Evolutionary conservation across 2,113 vertebrate species (phyloP).

Genomic region (Mustelus asterias): DNA sequence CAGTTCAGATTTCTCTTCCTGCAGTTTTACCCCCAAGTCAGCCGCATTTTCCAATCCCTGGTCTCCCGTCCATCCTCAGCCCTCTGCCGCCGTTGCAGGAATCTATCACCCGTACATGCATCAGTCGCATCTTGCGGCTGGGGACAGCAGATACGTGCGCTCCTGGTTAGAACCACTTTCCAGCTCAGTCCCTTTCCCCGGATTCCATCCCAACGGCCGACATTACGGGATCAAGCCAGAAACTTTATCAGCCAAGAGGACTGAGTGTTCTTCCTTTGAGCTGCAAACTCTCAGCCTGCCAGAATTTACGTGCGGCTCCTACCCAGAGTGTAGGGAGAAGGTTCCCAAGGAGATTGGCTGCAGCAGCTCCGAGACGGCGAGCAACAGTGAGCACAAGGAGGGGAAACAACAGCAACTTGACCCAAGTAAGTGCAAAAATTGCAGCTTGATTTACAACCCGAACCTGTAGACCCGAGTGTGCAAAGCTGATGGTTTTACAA

Average conservation of each 20-base stretch:
- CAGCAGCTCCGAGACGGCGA: conserved; percentile 72
- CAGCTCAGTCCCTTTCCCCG: conserved; percentile 64
- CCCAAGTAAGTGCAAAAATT: conserved; percentile 95
- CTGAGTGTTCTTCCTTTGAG: conserved; percentile 69
- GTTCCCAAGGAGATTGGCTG: conserved; percentile 47
- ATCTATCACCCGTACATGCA: conserved; percentile 89
- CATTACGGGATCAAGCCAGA: conserved; percentile 81
- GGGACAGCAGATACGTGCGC: conserved; percentile 85
- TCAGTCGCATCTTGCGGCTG: conserved; percentile 74
- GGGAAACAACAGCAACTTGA: conserved; percentile 93
- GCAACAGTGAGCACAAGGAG: conserved; percentile 81
- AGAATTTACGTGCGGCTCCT: conserved; percentile 69
- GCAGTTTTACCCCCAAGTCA: conserved; percentile 92
- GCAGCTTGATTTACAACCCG: conserved; percentile 87
- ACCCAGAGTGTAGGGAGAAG: conserved; percentile 71
- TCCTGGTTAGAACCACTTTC: conserved; percentile 89
- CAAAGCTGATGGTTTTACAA: conserved; percentile 99
- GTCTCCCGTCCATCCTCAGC: conserved; percentile 80
- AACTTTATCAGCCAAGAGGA: conserved; percentile 64
- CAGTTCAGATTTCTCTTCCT: conserved; percentile 83
- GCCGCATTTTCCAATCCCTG: conserved; percentile 84
- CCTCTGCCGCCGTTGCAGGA: conserved; percentile 71
- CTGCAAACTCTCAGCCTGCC: conserved; percentile 65
- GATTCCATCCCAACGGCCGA: conserved; percentile 70
- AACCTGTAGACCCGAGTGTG: conserved; percentile 91